Percentiles rank a stretch among this genome's conserved stretches.
These are phyloP conservation scores for Xestia c-nigrum DNA, from an alignment of 2,888 invertebrate species.

Conservation along the genomic window DNA sequence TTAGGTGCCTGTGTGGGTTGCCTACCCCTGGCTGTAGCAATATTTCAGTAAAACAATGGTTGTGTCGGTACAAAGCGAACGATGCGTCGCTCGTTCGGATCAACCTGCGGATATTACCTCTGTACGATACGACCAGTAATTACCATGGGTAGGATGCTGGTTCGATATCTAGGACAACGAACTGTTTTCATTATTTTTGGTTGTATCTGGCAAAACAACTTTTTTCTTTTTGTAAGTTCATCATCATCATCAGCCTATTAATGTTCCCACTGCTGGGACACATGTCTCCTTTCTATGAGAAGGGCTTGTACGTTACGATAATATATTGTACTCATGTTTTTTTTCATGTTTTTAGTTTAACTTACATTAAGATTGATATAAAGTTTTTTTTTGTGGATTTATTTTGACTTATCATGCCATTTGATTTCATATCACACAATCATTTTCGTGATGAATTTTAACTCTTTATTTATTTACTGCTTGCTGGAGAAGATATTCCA, in stretches of 20 bases:
- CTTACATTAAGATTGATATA: too few species aligned
- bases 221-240: too few species aligned
- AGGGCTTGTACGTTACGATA: too few species aligned
- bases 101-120: slow-evolving; percentile 82
- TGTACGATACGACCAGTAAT: slow-evolving; percentile 34
- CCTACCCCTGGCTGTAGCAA: slow-evolving; percentile 77
- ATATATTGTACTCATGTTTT: too few species aligned
- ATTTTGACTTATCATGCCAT: not conserved
- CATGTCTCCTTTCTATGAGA: too few species aligned
- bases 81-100: slow-evolving; percentile 78
- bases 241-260: too few species aligned
- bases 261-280: too few species aligned
- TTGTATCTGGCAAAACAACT: too few species aligned
- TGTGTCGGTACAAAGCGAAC: slow-evolving; percentile 74
- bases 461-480: not conserved
- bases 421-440: not conserved
- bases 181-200: too few species aligned
- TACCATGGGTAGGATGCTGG: not conserved
- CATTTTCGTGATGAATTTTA: not conserved
- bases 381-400: too few species aligned
- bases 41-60: slow-evolving; percentile 88
- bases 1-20: slow-evolving; percentile 55
- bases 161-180: slow-evolving; percentile 21
- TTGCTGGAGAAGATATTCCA: not conserved
- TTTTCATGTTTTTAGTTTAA: too few species aligned